phyloP scores from a whole-genome alignment of 2,888 invertebrate species.

The Molorchus minor region DNA sequence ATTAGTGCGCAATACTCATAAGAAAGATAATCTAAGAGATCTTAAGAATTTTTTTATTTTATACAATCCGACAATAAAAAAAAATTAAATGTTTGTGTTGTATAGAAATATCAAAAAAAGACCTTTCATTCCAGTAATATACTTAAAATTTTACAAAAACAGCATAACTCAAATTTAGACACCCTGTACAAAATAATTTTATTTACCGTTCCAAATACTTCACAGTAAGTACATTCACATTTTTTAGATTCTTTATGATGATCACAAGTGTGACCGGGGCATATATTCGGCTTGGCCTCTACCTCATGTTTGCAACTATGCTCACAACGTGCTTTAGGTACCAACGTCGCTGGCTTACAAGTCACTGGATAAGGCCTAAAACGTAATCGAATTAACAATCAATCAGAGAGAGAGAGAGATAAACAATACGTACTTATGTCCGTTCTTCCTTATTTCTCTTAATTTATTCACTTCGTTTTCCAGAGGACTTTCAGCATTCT shows the following conservation, averaged over 20 bases:
- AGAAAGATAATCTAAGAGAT: too few species aligned
- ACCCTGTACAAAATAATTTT: not conserved
- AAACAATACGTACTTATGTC: constrained; percentile 33
- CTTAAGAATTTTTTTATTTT: too few species aligned
- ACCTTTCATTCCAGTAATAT: too few species aligned
- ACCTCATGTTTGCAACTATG: constrained; percentile 46
- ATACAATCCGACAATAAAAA: too few species aligned
- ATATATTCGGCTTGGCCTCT: constrained; percentile 40
- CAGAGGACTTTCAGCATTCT: constrained; percentile 21
- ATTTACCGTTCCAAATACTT: constrained; percentile 57
- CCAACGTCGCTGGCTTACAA: constrained; percentile 9
- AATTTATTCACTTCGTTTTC: constrained; percentile 33
- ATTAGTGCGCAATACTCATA: too few species aligned
- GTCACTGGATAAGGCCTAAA: constrained; percentile 16
- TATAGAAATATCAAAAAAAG: too few species aligned
- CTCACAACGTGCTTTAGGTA: constrained; percentile 33
- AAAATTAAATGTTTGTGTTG: too few species aligned
- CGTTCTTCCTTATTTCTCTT: constrained; percentile 38
- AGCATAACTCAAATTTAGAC: not conserved
- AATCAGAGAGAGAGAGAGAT: not conserved
- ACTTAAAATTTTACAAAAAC: too few species aligned
- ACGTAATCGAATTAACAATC: not conserved
- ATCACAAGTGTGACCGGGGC: constrained; percentile 34
- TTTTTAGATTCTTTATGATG: constrained; percentile 54
- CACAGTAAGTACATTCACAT: constrained; percentile 60